Evolutionary conservation across 2,797 vertebrate species (phyloP).

Genomic region (Nasua narica): DNA sequence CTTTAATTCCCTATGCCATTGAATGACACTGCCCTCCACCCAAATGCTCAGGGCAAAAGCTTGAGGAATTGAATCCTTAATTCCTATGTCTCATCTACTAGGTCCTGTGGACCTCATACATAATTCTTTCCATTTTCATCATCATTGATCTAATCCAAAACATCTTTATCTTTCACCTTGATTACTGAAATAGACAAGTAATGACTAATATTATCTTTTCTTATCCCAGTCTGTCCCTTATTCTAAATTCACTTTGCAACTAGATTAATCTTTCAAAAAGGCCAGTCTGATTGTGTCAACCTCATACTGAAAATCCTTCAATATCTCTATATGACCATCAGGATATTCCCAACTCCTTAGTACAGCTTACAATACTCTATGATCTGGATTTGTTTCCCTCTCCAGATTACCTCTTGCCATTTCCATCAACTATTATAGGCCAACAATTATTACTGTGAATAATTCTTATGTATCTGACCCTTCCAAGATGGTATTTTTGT

Average conservation of each 20-base stretch:
- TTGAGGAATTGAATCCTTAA: background rate
- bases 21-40: background rate
- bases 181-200: background rate
- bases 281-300: background rate
- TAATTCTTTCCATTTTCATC: background rate
- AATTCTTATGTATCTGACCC: background rate
- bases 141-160: background rate
- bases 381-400: background rate
- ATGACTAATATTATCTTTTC: background rate
- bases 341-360: background rate
- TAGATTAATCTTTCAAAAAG: background rate
- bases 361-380: background rate
- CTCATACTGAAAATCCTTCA: background rate
- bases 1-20: background rate
- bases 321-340: background rate
- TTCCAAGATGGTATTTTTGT: background rate
- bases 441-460: background rate
- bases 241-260: background rate
- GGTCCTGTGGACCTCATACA: background rate
- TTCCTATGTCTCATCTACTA: background rate
- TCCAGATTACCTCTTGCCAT: background rate
- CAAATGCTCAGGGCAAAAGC: background rate
- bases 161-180: background rate
- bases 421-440: background rate
- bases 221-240: background rate